Evolutionary conservation across 2,113 vertebrate genomes (phyloP).

Genomic region (Helogale parvula): DNA sequence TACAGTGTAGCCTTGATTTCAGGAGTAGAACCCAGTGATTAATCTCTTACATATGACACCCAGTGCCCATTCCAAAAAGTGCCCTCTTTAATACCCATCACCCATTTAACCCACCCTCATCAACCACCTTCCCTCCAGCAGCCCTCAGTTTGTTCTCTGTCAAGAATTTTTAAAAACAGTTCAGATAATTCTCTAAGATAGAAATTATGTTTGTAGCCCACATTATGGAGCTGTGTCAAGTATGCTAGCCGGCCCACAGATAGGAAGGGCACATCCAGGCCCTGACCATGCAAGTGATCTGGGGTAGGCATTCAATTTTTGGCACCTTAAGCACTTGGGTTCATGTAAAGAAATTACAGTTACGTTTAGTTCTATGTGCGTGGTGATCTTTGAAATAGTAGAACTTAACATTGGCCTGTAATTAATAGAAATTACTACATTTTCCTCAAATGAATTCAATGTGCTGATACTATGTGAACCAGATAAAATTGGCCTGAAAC

Average conservation of each 20-base stretch:
- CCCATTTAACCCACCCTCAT: no score
- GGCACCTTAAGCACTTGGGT: not conserved
- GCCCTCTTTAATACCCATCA: no score
- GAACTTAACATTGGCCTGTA: not conserved
- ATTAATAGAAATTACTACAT: not conserved
- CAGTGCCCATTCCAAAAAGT: no score
- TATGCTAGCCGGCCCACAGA: not conserved
- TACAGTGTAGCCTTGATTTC: no score
- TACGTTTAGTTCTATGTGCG: not conserved
- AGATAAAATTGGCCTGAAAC: constrained; percentile 51
- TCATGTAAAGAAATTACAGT: not conserved
- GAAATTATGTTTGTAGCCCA: not conserved
- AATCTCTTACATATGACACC: no score
- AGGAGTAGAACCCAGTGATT: no score
- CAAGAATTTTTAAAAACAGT: not conserved
- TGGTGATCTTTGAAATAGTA: not conserved
- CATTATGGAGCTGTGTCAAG: not conserved
- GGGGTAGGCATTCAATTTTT: not conserved
- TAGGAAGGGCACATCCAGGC: not conserved
- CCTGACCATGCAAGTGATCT: not conserved
- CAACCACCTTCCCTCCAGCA: no score
- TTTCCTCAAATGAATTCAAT: constrained; percentile 43
- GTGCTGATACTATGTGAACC: constrained; percentile 6
- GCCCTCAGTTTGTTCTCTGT: no score
- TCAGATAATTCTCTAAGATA: not conserved